phyloP scores from a whole-genome alignment of 1,140 invertebrate species.

The Yoshiicerus persimilis region DNA sequence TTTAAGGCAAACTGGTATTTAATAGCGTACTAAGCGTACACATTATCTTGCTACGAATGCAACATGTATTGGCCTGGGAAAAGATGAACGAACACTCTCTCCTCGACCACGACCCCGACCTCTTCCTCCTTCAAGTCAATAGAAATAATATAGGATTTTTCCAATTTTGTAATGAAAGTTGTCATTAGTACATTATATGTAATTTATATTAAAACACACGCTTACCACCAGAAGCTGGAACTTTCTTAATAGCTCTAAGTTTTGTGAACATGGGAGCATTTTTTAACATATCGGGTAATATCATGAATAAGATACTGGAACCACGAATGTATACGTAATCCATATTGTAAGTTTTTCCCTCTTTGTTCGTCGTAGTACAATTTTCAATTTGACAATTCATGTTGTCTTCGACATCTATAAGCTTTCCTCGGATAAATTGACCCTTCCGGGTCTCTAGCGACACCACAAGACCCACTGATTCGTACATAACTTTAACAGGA shows the following conservation, averaged over 20 bases:
- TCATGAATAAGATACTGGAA: constrained; percentile 96
- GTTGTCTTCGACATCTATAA: constrained; percentile 99
- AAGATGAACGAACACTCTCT: no score
- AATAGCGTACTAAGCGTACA: no score
- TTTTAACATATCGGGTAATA: constrained; percentile 99
- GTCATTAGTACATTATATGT: no score
- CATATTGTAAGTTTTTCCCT: constrained; percentile 86
- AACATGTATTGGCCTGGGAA: no score
- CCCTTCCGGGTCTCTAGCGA: constrained; percentile 97
- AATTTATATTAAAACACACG: no score
- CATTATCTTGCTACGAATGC: no score
- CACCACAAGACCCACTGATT: constrained; percentile 98
- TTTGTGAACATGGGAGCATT: constrained; percentile 99
- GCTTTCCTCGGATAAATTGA: constrained; percentile 97
- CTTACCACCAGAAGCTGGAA: constrained; percentile 65
- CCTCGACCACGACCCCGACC: no score
- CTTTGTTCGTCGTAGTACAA: constrained; percentile 89
- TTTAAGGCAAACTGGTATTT: no score
- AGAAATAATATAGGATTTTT: no score
- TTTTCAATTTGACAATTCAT: constrained; percentile 95
- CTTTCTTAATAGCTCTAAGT: constrained; percentile 72
- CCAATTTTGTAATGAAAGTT: no score
- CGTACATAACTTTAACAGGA: constrained; percentile 99
- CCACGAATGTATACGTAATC: constrained; percentile 99
- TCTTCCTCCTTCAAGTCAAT: no score